These are phyloP conservation scores for Falcaria lacertinaria DNA, from an alignment of 2,888 invertebrate genomes.

Conservation along the genomic window DNA sequence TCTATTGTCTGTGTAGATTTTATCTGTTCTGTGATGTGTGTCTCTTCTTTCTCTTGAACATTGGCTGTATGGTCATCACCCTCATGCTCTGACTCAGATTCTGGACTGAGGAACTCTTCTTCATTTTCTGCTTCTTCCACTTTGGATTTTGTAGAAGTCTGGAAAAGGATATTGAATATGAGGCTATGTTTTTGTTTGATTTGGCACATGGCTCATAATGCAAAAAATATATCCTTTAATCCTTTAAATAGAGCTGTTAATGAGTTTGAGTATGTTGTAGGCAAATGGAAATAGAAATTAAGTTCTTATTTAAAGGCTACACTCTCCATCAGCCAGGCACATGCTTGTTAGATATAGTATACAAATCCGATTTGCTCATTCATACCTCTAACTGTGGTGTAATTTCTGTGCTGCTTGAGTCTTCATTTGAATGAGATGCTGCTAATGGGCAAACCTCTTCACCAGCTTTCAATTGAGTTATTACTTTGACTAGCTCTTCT, in stretches of 20 bases:
- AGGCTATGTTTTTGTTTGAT: no score
- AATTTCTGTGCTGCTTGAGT: constrained; percentile 61
- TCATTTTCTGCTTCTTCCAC: constrained; percentile 69
- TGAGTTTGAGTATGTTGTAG: no score
- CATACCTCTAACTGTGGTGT: constrained; percentile 33
- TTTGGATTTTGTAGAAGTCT: constrained; percentile 39
- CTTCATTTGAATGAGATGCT: constrained; percentile 58
- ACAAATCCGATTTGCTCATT: constrained; percentile 4
- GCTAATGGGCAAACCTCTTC: constrained; percentile 80
- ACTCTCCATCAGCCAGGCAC: no score
- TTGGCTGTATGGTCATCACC: constrained; percentile 36
- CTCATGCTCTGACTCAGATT: constrained; percentile 66
- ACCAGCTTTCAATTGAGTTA: constrained; percentile 85
- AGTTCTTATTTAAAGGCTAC: constrained; percentile 6
- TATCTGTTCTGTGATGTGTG: constrained; percentile 13
- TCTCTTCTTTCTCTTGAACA: constrained; percentile 11
- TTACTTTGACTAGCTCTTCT: constrained; percentile 89
- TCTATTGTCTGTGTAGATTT: constrained; percentile 12
- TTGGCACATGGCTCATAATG: no score
- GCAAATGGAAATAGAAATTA: no score
- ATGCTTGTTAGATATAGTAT: no score
- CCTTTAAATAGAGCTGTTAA: no score
- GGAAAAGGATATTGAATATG: no score
- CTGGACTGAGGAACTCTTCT: constrained; percentile 72
- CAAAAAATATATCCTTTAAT: no score